phyloP scores from a whole-genome alignment of 1,140 invertebrate genomes.

The Metopolophium dirhodum region DNA sequence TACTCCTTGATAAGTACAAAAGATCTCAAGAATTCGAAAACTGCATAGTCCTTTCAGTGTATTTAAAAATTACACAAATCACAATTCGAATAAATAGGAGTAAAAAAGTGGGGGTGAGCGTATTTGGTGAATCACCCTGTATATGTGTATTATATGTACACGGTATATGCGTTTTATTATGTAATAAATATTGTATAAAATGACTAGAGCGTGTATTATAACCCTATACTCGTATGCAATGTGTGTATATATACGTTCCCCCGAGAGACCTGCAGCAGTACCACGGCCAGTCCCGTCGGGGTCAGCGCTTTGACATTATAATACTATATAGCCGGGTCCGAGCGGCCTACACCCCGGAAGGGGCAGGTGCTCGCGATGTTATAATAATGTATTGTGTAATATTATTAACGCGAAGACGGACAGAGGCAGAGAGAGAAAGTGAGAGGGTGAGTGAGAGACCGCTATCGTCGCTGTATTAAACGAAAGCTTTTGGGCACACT shows the following conservation, averaged over 20 bases:
- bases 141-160: background rate
- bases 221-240: background rate
- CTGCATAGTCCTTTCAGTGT: background rate
- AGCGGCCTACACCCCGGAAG: background rate
- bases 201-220: background rate
- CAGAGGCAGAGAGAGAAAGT: background rate
- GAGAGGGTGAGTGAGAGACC: background rate
- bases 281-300: background rate
- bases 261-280: background rate
- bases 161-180: background rate
- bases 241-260: background rate
- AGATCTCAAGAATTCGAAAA: background rate
- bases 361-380: background rate
- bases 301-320: conserved; percentile 1
- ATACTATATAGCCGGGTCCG: background rate
- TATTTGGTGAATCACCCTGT: background rate
- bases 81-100: background rate
- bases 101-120: background rate
- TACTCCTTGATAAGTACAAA: background rate
- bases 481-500: background rate
- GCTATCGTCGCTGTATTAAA: background rate
- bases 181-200: conserved; percentile 19
- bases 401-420: background rate
- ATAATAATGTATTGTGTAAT: background rate
- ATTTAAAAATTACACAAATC: background rate